Base-by-base conservation (phyloP, 2,113 vertebrate genomes). In the Coryphaenoides rupestris region DNA sequence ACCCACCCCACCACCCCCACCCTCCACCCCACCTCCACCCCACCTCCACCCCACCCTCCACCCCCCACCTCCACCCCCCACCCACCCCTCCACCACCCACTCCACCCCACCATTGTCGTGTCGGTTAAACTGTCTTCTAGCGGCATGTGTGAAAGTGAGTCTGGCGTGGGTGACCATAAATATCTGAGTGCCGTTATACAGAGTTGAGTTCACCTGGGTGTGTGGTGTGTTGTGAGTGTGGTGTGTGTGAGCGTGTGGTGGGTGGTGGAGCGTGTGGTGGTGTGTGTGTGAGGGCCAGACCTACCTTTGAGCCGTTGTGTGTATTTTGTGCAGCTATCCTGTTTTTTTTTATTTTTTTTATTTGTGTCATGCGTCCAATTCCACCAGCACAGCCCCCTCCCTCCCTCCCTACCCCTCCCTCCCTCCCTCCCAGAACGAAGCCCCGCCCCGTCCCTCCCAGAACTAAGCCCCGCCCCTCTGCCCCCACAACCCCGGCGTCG, bases 381-480 rank as follows among this genome's bases (percentile, higher is more conserved):
- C 55, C 23, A 24, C 55, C 53, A 55, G 24, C 28, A 5, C 33
- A 40, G 33, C 33, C 33, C 3, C 33, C 6, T 12, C 33, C 33
- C 6, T 12, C 28, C 28, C 28, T 9, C 28, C 1, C 28, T 9
- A 4, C 28, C n/a, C n/a, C 15, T 3, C 5, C 17, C 13, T 19
- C 50, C 17, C 17, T 14, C 60, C 60, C 72, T n/a, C n/a, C n/a
- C 67, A 75, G 65, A 60, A 73, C 65, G 60, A 61, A 56, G 21
- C 62, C 73, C 55, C 60, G 63, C 73, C 62, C 9, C 58, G 58
- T 63, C 47, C 6, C 6, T 4, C n/a, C n/a, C 67, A 75, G 65
- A 60, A 73, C 65, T 58, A 61, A 56, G 21, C 62, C 73, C 55
- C 60, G 63, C 73, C 62, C 9, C 58, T n/a, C n/a, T n/a, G n/a